These are phyloP conservation scores for Andricus quercusramuli DNA, from an alignment of 2,888 invertebrate genomes.

Conservation along the genomic window DNA sequence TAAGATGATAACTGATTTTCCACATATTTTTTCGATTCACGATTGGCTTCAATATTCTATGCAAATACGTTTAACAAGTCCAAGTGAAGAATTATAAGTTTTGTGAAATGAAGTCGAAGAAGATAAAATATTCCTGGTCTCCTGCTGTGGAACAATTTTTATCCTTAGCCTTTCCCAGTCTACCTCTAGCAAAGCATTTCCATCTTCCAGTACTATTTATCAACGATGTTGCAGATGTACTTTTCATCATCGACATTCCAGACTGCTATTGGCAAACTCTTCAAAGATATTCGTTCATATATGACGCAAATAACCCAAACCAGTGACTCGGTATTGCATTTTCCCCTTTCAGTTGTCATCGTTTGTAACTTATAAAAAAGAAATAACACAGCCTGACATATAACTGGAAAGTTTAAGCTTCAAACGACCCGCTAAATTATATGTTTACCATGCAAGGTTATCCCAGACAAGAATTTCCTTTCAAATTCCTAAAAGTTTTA, in stretches of 20 bases:
- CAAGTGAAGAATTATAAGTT: neutral
- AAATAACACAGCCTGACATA: conserved; percentile 16
- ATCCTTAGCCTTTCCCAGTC: conserved; percentile 5
- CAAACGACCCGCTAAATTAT: neutral
- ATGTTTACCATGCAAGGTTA: neutral
- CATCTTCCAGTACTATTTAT: conserved; percentile 15
- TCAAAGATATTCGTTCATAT: conserved; percentile 34
- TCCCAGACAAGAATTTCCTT: neutral
- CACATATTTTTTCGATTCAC: too few species aligned
- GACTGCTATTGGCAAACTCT: conserved; percentile 26
- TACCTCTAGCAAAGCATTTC: conserved; percentile 5
- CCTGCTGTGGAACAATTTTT: conserved; percentile 3
- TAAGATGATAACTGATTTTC: too few species aligned
- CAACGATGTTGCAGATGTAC: conserved; percentile 49
- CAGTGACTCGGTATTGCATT: conserved; percentile 27
- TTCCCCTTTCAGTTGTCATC: conserved; percentile 21
- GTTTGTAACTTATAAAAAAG: conserved; percentile 11
- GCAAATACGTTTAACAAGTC: too few species aligned
- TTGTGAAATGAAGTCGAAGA: neutral
- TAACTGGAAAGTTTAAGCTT: neutral
- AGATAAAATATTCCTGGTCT: neutral
- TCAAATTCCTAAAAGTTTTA: neutral
- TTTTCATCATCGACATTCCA: conserved; percentile 13
- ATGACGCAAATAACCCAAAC: conserved; percentile 22
- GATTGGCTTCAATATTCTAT: too few species aligned